These are phyloP conservation scores for Ifrita kowaldi DNA, from an alignment of 2,113 vertebrate species.

Conservation along the genomic window DNA sequence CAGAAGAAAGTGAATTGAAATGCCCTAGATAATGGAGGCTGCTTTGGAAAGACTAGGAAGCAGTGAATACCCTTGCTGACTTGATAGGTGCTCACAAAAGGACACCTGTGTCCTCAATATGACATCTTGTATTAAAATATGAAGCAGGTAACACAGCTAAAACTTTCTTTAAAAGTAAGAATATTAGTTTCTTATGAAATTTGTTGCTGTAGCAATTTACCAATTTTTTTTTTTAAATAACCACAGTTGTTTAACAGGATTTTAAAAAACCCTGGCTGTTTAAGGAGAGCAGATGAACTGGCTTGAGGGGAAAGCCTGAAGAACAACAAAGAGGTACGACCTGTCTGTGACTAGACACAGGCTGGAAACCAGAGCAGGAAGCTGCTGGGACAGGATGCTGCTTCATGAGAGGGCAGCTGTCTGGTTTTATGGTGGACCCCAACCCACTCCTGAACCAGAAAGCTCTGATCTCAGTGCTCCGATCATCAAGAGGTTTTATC, in stretches of 20 bases:
- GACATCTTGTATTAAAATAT: neutral
- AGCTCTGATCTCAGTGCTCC: neutral
- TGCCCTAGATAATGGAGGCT: neutral
- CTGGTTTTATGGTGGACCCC: neutral
- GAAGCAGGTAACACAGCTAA: neutral
- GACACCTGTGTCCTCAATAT: neutral
- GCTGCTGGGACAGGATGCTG: neutral
- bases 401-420: neutral
- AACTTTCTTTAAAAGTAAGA: neutral
- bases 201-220: neutral
- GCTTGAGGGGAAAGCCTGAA: neutral
- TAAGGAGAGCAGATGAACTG: neutral
- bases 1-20: conserved; percentile 1
- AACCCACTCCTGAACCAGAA: neutral
- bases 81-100: neutral
- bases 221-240: too few species aligned
- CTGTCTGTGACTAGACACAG: neutral
- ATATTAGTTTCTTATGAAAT: neutral
- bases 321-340: neutral
- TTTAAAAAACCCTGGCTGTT: neutral
- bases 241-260: neutral
- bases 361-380: neutral
- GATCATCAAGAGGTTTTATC: neutral
- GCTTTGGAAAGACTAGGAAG: neutral
- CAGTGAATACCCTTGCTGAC: neutral